Base-by-base conservation (phyloP, 1,140 invertebrate species). In the Calephelis virginiensis region DNA sequence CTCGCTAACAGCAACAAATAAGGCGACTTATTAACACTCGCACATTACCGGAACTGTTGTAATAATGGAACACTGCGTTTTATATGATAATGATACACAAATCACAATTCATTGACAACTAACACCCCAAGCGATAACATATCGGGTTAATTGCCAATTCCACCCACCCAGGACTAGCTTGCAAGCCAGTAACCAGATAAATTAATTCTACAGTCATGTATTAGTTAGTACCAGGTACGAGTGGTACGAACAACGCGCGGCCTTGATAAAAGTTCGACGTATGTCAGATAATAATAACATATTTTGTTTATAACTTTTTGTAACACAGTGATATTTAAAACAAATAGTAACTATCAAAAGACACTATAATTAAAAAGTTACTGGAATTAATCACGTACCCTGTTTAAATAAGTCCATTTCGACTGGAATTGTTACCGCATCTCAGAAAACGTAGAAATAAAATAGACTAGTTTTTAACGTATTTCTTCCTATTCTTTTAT, bases 351-450 rank as follows among this genome's bases (percentile, higher is more conserved):
- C 1, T 43, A 5, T 43, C 8, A 43, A 43, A 5, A 43, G 40
- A 43, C 40, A 43, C 0, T 43, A 8, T 43, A 56, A 37, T 37
- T 56, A 28, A 28, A 3, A 28, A 28, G 28, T 56, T 69, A 63
- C 17, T 62, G 14, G 37, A 49, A 70, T 61, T 45, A 50, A 63
- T 61, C 72, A 80, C 79, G 56, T 72, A 89, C 86, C 85, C 65
- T 84, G 80, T 70, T 82, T 89, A 61, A 85, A 86, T 67, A 89
- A 74, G 76, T 89, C 82, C 86, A 89, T 88, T 71, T 59, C 17
- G 47, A 66, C 62, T 61, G 60, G 63, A 48, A 60, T 73, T 70
- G 68, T 63, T 64, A 71, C 37, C 61, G 37, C 12, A 59, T 50
- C 37, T 53, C 10, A 9, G 40, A 14, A 38, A 64, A 64, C 49